A percentile compares a stretch with the other conserved stretches of the same genome.
phyloP scores from a whole-genome alignment of 2,797 vertebrate genomes.

The Tachyglossus aculeatus region DNA sequence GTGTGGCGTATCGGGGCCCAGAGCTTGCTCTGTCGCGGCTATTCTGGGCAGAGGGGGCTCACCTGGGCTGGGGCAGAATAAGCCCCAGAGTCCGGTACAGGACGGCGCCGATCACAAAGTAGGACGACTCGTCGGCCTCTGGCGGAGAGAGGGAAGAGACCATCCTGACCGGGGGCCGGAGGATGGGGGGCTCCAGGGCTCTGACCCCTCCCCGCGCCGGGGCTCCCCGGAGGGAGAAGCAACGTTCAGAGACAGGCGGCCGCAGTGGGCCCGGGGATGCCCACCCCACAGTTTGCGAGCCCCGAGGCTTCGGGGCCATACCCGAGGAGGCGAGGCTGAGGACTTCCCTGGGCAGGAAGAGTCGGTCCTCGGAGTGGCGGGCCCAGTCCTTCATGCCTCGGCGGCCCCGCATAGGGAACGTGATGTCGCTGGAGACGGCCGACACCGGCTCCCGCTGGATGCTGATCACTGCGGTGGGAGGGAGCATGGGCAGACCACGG shows the following conservation, averaged over 20 bases:
- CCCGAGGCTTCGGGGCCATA: conserved; percentile 48
- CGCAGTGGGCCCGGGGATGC: background rate
- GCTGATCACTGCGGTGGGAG: conserved; percentile 85
- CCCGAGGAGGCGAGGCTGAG: conserved; percentile 87
- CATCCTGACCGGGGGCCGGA: background rate
- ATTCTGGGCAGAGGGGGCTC: too few species aligned
- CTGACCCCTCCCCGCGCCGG: too few species aligned
- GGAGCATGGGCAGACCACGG: background rate
- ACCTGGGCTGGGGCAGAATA: conserved; percentile 92
- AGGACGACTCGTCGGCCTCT: conserved; percentile 89
- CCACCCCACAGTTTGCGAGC: conserved; percentile 1
- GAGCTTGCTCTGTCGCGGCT: too few species aligned
- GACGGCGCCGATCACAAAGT: conserved; percentile 95
- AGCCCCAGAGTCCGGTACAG: conserved; percentile 91
- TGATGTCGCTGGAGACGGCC: conserved; percentile 96
- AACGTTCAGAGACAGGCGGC: background rate
- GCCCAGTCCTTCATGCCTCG: conserved; percentile 99
- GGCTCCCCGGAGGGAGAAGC: too few species aligned
- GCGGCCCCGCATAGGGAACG: conserved; percentile 95
- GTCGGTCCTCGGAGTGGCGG: conserved; percentile 93
- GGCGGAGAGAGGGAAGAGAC: conserved; percentile 33
- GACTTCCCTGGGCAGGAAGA: conserved; percentile 96
- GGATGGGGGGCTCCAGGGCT: conserved; percentile 46
- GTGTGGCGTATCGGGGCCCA: too few species aligned
- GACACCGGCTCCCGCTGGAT: conserved; percentile 95